Base-by-base conservation (phyloP, 2,113 vertebrate genomes). In the Tenebrosternarchus preto region DNA sequence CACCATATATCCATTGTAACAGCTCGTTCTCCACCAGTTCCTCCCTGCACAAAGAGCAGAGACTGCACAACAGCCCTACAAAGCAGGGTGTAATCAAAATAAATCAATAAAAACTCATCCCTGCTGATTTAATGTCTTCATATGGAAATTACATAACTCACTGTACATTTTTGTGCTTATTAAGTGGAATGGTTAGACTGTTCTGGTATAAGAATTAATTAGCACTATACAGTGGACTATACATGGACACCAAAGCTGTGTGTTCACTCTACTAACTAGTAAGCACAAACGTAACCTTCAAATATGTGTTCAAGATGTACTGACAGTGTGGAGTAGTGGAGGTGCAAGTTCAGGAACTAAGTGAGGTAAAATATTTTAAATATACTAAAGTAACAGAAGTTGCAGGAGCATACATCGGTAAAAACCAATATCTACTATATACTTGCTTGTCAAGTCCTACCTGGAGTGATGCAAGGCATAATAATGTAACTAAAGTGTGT, bases 301-400 rank as follows among this genome's bases (percentile, higher is more conserved):
- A 27, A 16, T 19, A 15, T 12, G 25, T 19, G 7, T 4, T 6
- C 5, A 36, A 15, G 29, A 6, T 24, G 36, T 16, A 64, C 60
- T n/a, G 11, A 67, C 19, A 39, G 7, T 68, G 61, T 11, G 64
- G 25, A 5, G 31, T 19, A 55, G 61, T 5, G 66, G 75, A 55
- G 27, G 20, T 27, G 27, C 31, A 22, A 5, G 43, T 17, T 19
- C 27, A 69, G 55, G 33, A 60, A 63, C 43, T 43, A 7, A 25
- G 73, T 63, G 77, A 79, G 55, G 77, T 83, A 83, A 79, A 78
- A 33, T n/a, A n/a, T n/a, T n/a, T n/a, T n/a, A n/a, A n/a, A 68
- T 60, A 39, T 24, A 64, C 46, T 7, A 1, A 33, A 19, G 2
- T 43, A 22, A 8, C 74, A 50, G 19, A 16, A 11, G n/a, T 4